Evolutionary conservation across 2,888 invertebrate species (phyloP), one percentile per base, ranked within the genome.

Genomic region (Apotomis turbidana): DNA sequence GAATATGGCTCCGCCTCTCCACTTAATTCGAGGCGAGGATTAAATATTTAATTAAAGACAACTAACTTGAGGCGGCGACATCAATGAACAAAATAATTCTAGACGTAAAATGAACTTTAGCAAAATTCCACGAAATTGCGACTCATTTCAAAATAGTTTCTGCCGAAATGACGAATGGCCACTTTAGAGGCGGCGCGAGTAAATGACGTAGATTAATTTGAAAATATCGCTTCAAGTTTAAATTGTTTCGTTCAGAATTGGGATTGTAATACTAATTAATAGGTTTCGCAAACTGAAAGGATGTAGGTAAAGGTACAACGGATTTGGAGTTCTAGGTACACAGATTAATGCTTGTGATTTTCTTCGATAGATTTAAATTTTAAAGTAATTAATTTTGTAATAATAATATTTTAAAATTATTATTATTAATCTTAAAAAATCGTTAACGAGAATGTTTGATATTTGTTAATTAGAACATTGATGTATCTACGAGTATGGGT

Each of bases 31-130:
- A 78, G 80, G 78, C 79, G 77, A 76, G 76, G 78, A 80, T 78
- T 80, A 83, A 83, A 85, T 83, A 85, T 85, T 85, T 83, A 84
- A 84, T 84, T 81, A 83, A 82, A 80, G 80, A 77, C 75, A 70
- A 78, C 82, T 79, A 80, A 78, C 79, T 83, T 78, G 78, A 78
- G 75, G 77, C 76, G 71, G 70, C 74, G 78, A 81, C 76, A 75
- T 76, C 71, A 62, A 72, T 68, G 70, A 73, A 75, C 70, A 76
- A 76, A 74, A 72, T 74, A 68, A 68, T 64, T 69, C 44, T 49
- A n/a, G 27, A 69, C 59, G 36, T 73, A 67, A 77, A 70, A 74
- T 75, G 72, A 54, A 51, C 38, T 60, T 38, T 12, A n/a, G 10
- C 38, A 10, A 58, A 64, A 70, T 49, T 58, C 63, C 57, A 13